Evolutionary conservation across 1,140 invertebrate species (phyloP).

Genomic region (Bombyx mandarina): DNA sequence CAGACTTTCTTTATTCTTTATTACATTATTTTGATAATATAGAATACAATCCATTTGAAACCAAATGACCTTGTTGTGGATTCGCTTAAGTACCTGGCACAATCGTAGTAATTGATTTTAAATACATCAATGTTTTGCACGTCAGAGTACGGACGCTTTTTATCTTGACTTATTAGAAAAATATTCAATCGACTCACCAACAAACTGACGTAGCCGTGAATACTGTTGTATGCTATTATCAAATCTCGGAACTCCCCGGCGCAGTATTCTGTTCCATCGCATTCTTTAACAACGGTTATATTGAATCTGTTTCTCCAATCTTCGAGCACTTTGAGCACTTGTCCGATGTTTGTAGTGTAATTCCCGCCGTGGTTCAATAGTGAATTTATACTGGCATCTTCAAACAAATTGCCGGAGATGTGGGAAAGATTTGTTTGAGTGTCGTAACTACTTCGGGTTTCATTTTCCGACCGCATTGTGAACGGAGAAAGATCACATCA

Average conservation of each 20-base stretch:
- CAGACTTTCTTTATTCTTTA: too few relatives aligned
- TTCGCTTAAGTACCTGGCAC: not conserved
- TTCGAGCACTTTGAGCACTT: slow-evolving; percentile 39
- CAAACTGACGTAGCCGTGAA: slow-evolving; percentile 59
- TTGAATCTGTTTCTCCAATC: slow-evolving; percentile 46
- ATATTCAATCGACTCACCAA: slow-evolving; percentile 34
- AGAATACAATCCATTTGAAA: too few relatives aligned
- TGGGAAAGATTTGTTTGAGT: slow-evolving; percentile 19
- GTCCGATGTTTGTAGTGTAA: slow-evolving; percentile 37
- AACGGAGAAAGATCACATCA: not conserved
- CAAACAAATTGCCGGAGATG: slow-evolving; percentile 31
- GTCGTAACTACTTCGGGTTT: slow-evolving; percentile 10
- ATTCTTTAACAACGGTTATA: slow-evolving; percentile 48
- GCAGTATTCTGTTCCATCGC: slow-evolving; percentile 49
- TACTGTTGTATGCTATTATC: slow-evolving; percentile 51
- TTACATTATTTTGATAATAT: too few relatives aligned
- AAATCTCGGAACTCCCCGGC: slow-evolving; percentile 47
- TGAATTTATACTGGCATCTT: slow-evolving; percentile 40
- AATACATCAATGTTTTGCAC: not conserved
- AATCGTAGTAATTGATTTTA: not conserved
- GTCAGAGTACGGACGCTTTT: too few relatives aligned
- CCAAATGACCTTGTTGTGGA: not conserved
- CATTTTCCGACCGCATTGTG: slow-evolving; percentile 45
- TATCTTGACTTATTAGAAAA: not conserved
- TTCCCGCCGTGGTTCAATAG: slow-evolving; percentile 47